Base-by-base conservation (phyloP, 92 coral and sea anemone species). In the Palythoa grandiflora region DNA sequence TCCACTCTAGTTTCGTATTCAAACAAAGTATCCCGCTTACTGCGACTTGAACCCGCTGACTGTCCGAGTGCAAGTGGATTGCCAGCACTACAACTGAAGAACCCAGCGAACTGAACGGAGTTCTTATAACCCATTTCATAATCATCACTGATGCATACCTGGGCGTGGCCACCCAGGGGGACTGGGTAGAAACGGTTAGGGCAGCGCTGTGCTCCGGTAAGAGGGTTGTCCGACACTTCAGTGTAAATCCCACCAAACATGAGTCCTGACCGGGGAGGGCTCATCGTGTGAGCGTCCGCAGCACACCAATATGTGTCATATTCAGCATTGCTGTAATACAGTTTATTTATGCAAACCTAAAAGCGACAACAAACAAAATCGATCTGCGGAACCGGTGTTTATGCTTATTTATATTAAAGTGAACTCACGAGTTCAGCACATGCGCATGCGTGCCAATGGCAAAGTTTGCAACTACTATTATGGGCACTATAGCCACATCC, bases 281-380 rank as follows among this genome's bases (percentile, higher is more conserved):
- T 79, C 1, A 68, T 92, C 1, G 87, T 47, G 9, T 37, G 21
- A 0, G 91, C 78, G 28, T 88, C 81, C 5, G 96, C 96, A 0
- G 95, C 98, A 79, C 98, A 96, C 98, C 98, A 96, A 75, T 83
- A 96, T 6, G 98, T 71, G 11, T 91, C 91, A 72, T 91, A 93
- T 15, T 87, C 66, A 55, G 92, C 94, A 86, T 88, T 85, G 70
- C 96, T 93, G 86, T 91, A 91, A 74, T 93, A 85, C 51, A 93
- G 84, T 9, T 80, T 77, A 35, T 93, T 93, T 51, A 89, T 87
- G 75, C 96, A 93, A 38, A 61, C 80, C 85, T 80, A 44, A 5
- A 17, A 63, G 4, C 2, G 5, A 7, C 65, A 19, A 12, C 7
- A 63, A 52, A 47, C 38, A 75, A 37, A 48, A 13, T 38, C 9